Evolutionary conservation across 2,113 vertebrate species (phyloP).

Genomic region (Mormoops blainvillei): DNA sequence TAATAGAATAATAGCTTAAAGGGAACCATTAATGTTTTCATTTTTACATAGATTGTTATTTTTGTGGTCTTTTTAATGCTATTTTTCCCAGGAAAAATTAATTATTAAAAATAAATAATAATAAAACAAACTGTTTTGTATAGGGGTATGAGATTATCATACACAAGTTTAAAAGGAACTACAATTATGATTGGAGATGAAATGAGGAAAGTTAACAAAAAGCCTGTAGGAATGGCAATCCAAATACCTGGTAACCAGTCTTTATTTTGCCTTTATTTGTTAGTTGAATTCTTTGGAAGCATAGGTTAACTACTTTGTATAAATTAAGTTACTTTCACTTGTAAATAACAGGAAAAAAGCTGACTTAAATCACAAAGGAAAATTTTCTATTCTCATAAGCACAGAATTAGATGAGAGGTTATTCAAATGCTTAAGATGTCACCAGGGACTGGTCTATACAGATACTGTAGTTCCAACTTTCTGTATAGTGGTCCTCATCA

Average conservation of each 20-base stretch:
- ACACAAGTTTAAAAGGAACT: not conserved
- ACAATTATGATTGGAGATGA: not conserved
- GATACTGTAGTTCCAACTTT: not conserved
- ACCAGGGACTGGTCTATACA: not conserved
- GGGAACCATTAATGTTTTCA: not conserved
- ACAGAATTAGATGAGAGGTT: not conserved
- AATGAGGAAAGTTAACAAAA: not conserved
- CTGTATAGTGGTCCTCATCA: not conserved
- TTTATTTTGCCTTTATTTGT: not conserved
- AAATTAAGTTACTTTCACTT: not conserved
- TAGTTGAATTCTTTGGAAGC: not conserved
- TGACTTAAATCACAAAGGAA: not conserved
- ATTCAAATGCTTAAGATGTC: not conserved
- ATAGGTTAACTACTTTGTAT: not conserved
- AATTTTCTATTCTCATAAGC: not conserved
- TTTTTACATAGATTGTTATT: not conserved
- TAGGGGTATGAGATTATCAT: not conserved
- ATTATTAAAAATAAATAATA: too few species aligned
- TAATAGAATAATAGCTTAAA: not conserved
- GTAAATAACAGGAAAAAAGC: not conserved
- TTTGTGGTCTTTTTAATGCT: not conserved
- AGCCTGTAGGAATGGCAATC: not conserved
- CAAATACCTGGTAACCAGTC: not conserved
- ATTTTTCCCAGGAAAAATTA: not conserved
- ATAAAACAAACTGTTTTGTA: not conserved